Base-by-base conservation (phyloP, 2,797 vertebrate species). In the Melanotaenia boesemani region DNA sequence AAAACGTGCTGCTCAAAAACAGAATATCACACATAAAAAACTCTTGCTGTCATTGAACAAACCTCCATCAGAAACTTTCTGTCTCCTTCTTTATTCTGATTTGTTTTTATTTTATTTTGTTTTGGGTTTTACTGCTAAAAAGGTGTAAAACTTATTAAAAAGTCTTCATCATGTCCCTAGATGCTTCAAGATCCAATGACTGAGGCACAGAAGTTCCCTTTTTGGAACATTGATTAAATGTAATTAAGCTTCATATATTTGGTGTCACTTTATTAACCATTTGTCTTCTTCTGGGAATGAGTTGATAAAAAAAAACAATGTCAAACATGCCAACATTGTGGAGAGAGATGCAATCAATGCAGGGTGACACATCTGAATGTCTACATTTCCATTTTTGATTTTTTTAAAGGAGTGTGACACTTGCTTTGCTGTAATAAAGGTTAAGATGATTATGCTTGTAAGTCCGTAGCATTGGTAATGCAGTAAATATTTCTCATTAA, bases 351-450 rank as follows among this genome's bases (percentile, higher is more conserved):
- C 4, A 16, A 81, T 90, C 89, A 60, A 89, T 90, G 78, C 13
- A 0, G 36, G 9, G 56, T 69, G 85, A 86, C 80, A 74, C 39
- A 12, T 54, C 67, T 3, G 64, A 87, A 88, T 79, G 72, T 76
- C 78, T 80, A 50, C 68, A 89, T 90, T 88, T 89, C 69, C 85
- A 91, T 92, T 89, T 91, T 86, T 80, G 73, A 83, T 83, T 84
- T 85, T 75, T 84, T 75, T 54, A 9, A 56, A 71, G 41, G 44
- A 55, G 26, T 70, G 82, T 90, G 88, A 88, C 82, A 80, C 56
- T 30, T 55, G 44, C 54, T 50, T 82, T 46, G 36, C 60, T 73
- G 36, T 72, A 72, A 41, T 74, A 91, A 91, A 93, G 86, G 87
- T 91, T 90, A 91, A 66, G 79, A 67, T 88, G 86, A 92, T 83